Evolutionary conservation across 2,113 vertebrate species (phyloP).

Genomic region (Anoplopoma fimbria): DNA sequence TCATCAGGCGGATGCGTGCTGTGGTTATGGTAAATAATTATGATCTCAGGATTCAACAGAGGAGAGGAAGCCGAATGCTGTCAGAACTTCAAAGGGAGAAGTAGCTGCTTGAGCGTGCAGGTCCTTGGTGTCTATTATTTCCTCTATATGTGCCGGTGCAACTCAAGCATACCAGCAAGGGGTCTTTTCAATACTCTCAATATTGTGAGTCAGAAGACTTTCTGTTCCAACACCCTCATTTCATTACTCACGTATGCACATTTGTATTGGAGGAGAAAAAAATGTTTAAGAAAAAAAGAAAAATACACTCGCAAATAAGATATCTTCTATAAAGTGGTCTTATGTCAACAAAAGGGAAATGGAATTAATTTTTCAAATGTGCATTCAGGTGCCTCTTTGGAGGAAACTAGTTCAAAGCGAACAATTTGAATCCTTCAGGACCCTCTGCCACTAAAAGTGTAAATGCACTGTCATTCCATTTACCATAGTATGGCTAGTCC

Average conservation of each 20-base stretch:
- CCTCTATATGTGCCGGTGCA: slow-evolving; percentile 47
- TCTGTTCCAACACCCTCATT: slow-evolving; percentile 60
- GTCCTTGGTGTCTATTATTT: slow-evolving; percentile 68
- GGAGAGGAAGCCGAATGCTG: slow-evolving; percentile 61
- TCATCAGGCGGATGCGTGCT: slow-evolving; percentile 49
- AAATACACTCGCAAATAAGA: slow-evolving; percentile 44
- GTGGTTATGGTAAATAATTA: slow-evolving; percentile 75
- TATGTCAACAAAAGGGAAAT: slow-evolving; percentile 61
- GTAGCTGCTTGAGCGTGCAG: slow-evolving; percentile 57
- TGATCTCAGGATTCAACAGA: slow-evolving; percentile 48
- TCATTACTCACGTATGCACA: slow-evolving; percentile 49
- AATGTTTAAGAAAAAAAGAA: neutral
- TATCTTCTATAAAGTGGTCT: slow-evolving; percentile 42
- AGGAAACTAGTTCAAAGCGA: slow-evolving; percentile 38
- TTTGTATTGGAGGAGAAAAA: slow-evolving; percentile 29
- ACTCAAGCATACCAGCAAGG: slow-evolving; percentile 72
- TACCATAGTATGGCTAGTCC: slow-evolving; percentile 52
- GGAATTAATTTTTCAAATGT: slow-evolving; percentile 65
- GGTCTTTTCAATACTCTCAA: slow-evolving; percentile 68
- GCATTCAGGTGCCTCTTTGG: slow-evolving; percentile 28
- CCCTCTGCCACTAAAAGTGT: slow-evolving; percentile 51
- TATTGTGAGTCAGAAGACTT: slow-evolving; percentile 67
- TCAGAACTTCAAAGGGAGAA: slow-evolving; percentile 73
- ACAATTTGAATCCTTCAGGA: slow-evolving; percentile 52
- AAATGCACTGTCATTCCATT: slow-evolving; percentile 72